Conservation (phyloP, 2,888 invertebrate genomes). For the Julus scanicus region DNA sequence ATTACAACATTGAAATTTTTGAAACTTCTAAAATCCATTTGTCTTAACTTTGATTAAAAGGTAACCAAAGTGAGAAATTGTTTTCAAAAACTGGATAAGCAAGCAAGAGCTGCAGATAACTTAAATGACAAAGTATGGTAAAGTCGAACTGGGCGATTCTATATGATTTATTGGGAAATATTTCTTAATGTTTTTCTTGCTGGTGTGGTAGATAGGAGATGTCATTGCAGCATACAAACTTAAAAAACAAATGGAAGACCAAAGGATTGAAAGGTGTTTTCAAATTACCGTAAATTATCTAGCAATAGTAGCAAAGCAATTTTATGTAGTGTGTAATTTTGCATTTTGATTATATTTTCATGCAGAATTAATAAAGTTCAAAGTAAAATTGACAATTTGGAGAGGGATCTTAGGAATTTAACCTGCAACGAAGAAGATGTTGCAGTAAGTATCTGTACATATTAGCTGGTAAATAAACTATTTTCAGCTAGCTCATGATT, state of each 20-base stretch:
- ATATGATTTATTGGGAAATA: neutral
- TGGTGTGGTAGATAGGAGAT: neutral
- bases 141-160: neutral
- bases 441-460: neutral
- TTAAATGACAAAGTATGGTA: neutral
- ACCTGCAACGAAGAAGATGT: neutral
- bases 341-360: neutral
- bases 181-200: neutral
- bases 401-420: neutral
- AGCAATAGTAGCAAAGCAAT: neutral
- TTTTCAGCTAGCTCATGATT: neutral
- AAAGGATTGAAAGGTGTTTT: neutral
- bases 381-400: neutral
- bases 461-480: neutral
- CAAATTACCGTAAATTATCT: neutral
- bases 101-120: neutral
- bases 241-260: constrained; percentile 21
- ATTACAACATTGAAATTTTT: neutral
- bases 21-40: neutral
- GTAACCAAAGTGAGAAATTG: neutral
- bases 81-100: neutral
- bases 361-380: neutral
- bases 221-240: neutral
- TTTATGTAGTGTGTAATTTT: neutral
- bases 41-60: neutral